Conservation (phyloP, 1,140 invertebrate genomes). For the Calephelis nemesis region DNA sequence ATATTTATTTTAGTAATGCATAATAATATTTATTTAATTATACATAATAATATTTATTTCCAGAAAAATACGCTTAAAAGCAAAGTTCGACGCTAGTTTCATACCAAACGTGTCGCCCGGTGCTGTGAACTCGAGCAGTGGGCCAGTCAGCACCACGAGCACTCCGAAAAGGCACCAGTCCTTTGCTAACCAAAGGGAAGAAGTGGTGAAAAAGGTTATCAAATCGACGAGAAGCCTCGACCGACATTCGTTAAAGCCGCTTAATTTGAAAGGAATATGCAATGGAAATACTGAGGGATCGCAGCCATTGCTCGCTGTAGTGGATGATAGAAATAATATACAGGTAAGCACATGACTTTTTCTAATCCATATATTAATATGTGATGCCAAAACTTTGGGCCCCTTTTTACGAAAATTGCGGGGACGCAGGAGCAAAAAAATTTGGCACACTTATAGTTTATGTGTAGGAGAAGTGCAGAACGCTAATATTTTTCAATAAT, state of each 20-base stretch:
- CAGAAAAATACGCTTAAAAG: slow-evolving; percentile 63
- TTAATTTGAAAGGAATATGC: slow-evolving; percentile 64
- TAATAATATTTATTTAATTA: not conserved
- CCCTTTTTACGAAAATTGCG: too few relatives aligned
- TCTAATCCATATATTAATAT: too few relatives aligned
- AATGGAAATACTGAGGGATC: slow-evolving; percentile 47
- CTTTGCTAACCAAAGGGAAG: slow-evolving; percentile 43
- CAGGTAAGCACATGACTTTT: slow-evolving; percentile 45
- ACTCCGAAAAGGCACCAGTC: slow-evolving; percentile 57
- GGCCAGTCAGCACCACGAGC: slow-evolving; percentile 31
- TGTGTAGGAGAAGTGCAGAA: too few relatives aligned
- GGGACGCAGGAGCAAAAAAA: too few relatives aligned
- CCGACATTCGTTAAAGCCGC: slow-evolving; percentile 54
- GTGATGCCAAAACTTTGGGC: too few relatives aligned
- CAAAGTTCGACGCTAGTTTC: slow-evolving; percentile 68
- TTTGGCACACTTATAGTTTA: too few relatives aligned
- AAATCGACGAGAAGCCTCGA: slow-evolving; percentile 62
- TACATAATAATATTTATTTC: slow-evolving; percentile 22
- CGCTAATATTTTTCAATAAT: too few relatives aligned
- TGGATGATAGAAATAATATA: slow-evolving; percentile 69
- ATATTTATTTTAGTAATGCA: too few relatives aligned
- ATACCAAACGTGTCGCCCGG: slow-evolving; percentile 41
- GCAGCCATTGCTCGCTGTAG: slow-evolving; percentile 58
- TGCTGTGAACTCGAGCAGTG: slow-evolving; percentile 38
- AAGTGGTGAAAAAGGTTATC: slow-evolving; percentile 34